These are phyloP conservation scores for Nyctibius grandis DNA, from an alignment of 2,797 vertebrate genomes.

Conservation along the genomic window DNA sequence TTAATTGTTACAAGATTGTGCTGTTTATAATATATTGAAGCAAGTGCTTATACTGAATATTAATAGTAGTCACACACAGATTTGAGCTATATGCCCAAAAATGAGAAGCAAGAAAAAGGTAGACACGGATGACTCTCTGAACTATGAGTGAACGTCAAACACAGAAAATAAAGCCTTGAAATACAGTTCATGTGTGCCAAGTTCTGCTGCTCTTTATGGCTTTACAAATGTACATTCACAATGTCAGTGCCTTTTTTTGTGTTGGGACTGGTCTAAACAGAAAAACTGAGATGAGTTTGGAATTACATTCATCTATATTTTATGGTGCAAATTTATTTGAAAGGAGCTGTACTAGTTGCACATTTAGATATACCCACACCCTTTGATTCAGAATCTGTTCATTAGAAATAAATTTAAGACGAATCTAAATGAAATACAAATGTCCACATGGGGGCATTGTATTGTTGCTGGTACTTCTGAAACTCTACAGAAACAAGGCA, in stretches of 20 bases:
- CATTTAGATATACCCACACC: not conserved
- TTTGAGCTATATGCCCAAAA: not conserved
- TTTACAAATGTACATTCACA: not conserved
- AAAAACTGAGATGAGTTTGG: not conserved
- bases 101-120: not conserved
- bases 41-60: not conserved
- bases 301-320: not conserved
- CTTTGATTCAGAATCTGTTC: not conserved
- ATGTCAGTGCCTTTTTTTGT: not conserved
- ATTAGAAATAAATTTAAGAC: not conserved
- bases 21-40: not conserved
- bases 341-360: not conserved
- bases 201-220: not conserved
- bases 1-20: not conserved
- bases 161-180: not conserved
- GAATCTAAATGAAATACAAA: not conserved
- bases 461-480: constrained; percentile 15
- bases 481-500: not conserved
- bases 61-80: not conserved
- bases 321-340: not conserved
- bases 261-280: not conserved
- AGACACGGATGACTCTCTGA: not conserved
- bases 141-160: not conserved
- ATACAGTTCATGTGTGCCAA: not conserved
- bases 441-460: constrained; percentile 57